These are phyloP conservation scores for Staurois parvus DNA, from an alignment of 2,797 vertebrate genomes.

Conservation along the genomic window DNA sequence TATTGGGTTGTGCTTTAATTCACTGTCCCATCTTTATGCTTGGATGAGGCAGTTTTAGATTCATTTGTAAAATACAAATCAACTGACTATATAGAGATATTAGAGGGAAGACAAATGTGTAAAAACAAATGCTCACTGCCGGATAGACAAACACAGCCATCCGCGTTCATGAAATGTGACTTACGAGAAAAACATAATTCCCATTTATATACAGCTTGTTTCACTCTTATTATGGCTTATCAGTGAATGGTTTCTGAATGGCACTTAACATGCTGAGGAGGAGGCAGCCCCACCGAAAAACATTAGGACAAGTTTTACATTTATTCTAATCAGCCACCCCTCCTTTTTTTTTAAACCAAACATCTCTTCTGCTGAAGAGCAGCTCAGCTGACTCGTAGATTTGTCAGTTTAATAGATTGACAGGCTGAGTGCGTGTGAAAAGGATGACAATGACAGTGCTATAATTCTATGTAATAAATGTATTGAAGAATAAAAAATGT, in stretches of 20 bases:
- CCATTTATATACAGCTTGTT: neutral
- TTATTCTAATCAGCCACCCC: neutral
- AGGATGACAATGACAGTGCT: neutral
- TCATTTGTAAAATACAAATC: neutral
- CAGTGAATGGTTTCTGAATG: neutral
- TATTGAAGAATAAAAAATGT: neutral
- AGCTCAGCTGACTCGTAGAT: neutral
- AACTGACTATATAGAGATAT: neutral
- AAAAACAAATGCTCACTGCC: neutral
- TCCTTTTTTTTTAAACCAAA: neutral
- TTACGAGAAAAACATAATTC: neutral
- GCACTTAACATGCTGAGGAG: neutral
- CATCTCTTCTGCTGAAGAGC: neutral
- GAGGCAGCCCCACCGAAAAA: neutral
- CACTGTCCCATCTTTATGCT: neutral
- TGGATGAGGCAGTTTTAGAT: neutral
- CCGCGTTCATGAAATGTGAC: neutral
- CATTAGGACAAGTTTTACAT: conserved; percentile 1
- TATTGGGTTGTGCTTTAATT: neutral
- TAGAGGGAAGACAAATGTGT: neutral
- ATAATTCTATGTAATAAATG: neutral
- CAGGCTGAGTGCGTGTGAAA: neutral
- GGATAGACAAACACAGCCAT: neutral
- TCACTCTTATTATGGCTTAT: neutral
- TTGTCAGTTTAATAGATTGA: neutral